Percentiles rank a stretch among this genome's conserved stretches.
Evolutionary conservation across 1,140 invertebrate genomes (phyloP).

Genomic region (Episyrphus balteatus): DNA sequence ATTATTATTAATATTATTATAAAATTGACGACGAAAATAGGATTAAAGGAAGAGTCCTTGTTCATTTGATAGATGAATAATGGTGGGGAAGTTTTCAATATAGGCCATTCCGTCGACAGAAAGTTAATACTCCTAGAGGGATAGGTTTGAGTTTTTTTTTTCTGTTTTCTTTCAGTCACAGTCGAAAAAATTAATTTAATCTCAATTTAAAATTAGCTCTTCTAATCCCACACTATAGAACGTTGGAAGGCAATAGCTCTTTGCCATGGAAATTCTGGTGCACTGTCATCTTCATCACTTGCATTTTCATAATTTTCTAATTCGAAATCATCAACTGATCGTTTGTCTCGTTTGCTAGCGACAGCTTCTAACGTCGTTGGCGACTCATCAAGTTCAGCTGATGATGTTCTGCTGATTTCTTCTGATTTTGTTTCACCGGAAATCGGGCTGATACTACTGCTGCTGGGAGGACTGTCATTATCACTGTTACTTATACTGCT

Average conservation of each 20-base stretch:
- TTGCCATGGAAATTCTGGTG: constrained; percentile 34
- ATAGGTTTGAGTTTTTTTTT: neutral
- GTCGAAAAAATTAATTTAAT: neutral
- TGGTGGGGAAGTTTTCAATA: too few species aligned
- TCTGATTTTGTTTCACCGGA: neutral
- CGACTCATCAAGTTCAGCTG: neutral
- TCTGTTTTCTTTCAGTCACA: neutral
- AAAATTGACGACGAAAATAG: too few species aligned
- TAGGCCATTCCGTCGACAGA: neutral
- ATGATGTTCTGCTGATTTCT: constrained; percentile 1
- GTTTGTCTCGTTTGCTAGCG: constrained; percentile 6
- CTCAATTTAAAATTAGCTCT: neutral
- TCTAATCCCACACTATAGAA: constrained; percentile 28
- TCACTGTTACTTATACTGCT: constrained; percentile 1
- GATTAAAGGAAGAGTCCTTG: too few species aligned
- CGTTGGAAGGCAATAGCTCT: constrained; percentile 30
- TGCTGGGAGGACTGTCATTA: constrained; percentile 2
- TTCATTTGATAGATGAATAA: too few species aligned
- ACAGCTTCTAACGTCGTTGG: neutral
- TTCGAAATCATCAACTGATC: constrained; percentile 16
- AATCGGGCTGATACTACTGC: neutral
- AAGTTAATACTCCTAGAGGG: neutral
- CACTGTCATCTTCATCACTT: too few species aligned
- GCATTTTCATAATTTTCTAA: constrained; percentile 6
- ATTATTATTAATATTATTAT: too few species aligned